phyloP scores from a whole-genome alignment of 2,888 invertebrate species.

The Hydrotaea diabolus region DNA sequence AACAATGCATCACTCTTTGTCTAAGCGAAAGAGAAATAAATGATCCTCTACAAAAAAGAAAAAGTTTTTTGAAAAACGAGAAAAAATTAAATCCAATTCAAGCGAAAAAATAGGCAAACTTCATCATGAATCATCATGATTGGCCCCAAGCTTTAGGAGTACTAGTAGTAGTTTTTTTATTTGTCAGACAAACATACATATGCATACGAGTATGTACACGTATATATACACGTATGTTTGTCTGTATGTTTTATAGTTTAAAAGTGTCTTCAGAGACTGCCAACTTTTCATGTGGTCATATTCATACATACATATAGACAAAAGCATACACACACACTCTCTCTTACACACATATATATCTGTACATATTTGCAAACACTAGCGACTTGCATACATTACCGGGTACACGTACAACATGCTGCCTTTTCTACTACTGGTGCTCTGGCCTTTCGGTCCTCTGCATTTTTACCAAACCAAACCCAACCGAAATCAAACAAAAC shows the following conservation, averaged over 20 bases:
- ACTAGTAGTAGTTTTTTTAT: background rate
- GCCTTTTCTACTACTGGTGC: no score
- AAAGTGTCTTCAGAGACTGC: constrained; percentile 40
- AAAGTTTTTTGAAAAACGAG: background rate
- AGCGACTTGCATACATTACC: no score
- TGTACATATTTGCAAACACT: no score
- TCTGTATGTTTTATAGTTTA: background rate
- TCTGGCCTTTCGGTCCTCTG: background rate
- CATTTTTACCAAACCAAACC: constrained; percentile 14
- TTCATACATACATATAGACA: background rate
- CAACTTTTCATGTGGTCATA: constrained; percentile 33
- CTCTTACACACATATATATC: no score
- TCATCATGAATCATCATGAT: constrained; percentile 30
- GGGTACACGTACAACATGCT: no score
- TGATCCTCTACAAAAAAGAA: background rate
- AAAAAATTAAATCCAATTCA: background rate
- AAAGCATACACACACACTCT: background rate
- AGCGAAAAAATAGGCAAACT: background rate
- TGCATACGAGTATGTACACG: no score
- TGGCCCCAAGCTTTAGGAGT: background rate
- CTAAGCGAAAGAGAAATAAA: no score
- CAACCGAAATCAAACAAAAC: no score
- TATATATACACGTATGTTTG: background rate
- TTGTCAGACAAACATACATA: no score
- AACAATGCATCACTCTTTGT: no score